These are phyloP conservation scores for Homarus gammarus DNA, from an alignment of 2,888 invertebrate genomes.

Conservation along the genomic window DNA sequence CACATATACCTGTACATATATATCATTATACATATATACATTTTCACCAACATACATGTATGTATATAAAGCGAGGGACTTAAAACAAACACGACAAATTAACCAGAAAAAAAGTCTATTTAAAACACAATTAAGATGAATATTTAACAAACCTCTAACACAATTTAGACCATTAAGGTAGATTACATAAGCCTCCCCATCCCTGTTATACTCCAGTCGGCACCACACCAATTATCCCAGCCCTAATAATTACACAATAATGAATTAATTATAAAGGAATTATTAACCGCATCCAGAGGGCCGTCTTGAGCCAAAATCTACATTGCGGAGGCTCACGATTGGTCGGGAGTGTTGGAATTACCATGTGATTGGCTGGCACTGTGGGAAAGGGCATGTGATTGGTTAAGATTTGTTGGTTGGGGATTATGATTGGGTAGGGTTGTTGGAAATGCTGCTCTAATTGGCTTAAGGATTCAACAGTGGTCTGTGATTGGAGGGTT, in stretches of 20 bases:
- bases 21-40: too few relatives aligned
- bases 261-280: constrained; percentile 17
- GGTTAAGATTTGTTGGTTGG: neutral
- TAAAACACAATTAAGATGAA: too few relatives aligned
- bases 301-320: neutral
- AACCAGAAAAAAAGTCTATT: too few relatives aligned
- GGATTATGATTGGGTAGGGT: too few relatives aligned
- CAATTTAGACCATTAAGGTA: neutral
- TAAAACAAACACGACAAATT: too few relatives aligned
- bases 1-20: too few relatives aligned
- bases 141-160: neutral
- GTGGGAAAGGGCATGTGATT: neutral
- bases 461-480: too few relatives aligned
- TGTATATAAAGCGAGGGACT: too few relatives aligned
- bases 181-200: neutral
- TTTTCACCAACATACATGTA: too few relatives aligned
- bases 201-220: neutral
- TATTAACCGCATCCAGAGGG: constrained; percentile 15
- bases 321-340: neutral
- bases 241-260: constrained; percentile 29
- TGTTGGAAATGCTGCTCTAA: too few relatives aligned
- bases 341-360: neutral
- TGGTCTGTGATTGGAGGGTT: too few relatives aligned
- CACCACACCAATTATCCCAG: neutral
- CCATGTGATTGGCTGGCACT: neutral